These are phyloP conservation scores for Carassius gibelio DNA, from an alignment of 2,113 vertebrate species.

Conservation along the genomic window DNA sequence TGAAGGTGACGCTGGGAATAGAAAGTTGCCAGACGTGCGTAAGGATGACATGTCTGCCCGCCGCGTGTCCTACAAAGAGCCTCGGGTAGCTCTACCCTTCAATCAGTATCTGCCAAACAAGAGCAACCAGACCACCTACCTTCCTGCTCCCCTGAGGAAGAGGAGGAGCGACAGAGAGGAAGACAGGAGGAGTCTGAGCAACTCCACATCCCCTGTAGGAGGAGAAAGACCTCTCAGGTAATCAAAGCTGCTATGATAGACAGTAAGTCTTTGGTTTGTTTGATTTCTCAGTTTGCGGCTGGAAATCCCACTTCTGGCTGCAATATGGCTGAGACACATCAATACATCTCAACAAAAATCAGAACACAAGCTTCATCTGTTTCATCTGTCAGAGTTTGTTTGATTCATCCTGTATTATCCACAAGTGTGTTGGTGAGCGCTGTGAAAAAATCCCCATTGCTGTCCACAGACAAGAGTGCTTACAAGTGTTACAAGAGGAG, in stretches of 20 bases:
- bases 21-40: conserved; percentile 90
- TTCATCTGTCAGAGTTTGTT: neutral
- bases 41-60: conserved; percentile 97
- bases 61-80: conserved; percentile 85
- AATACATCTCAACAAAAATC: neutral
- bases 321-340: neutral
- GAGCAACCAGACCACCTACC: conserved; percentile 86
- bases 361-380: neutral
- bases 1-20: conserved; percentile 83
- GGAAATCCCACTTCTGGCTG: neutral
- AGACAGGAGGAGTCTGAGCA: conserved; percentile 87
- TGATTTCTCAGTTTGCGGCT: neutral
- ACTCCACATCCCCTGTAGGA: conserved; percentile 73
- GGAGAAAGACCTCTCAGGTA: conserved; percentile 85
- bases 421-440: conserved; percentile 1
- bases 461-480: conserved; percentile 42
- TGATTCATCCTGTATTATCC: conserved; percentile 10
- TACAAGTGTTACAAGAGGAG: conserved; percentile 34
- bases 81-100: conserved; percentile 87
- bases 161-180: conserved; percentile 84
- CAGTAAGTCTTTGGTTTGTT: neutral
- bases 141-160: conserved; percentile 85
- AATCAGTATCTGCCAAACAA: conserved; percentile 99
- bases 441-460: neutral
- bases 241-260: conserved; percentile 23